phyloP scores from a whole-genome alignment of 2,113 vertebrate species.

The Trinectes maculatus region DNA sequence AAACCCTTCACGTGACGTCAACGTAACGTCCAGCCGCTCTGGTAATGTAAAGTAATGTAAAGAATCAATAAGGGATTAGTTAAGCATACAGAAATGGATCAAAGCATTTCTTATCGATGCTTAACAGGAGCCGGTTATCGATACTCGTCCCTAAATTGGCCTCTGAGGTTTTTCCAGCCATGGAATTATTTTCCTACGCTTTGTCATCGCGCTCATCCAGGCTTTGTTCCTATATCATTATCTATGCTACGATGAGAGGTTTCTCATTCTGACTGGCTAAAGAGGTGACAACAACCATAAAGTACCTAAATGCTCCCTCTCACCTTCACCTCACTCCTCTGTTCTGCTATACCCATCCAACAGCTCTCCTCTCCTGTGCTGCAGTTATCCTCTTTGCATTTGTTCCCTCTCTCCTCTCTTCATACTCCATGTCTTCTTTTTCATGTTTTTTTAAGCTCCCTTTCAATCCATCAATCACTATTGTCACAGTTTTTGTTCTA shows the following conservation, averaged over 20 bases:
- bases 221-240: slow-evolving; percentile 55
- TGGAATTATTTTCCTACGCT: too few species aligned
- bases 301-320: slow-evolving; percentile 47
- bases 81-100: too few species aligned
- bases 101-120: too few species aligned
- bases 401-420: slow-evolving; percentile 22
- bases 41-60: too few species aligned
- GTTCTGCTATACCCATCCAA: background rate
- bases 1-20: too few species aligned
- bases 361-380: slow-evolving; percentile 11
- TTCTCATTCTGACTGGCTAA: slow-evolving; percentile 57
- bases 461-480: slow-evolving; percentile 1
- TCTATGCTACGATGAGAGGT: slow-evolving; percentile 44
- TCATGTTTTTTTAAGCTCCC: slow-evolving; percentile 21
- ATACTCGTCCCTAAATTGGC: too few species aligned
- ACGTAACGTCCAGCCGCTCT: too few species aligned
- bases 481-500: background rate
- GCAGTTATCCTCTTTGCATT: slow-evolving; percentile 2
- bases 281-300: slow-evolving; percentile 45
- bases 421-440: background rate
- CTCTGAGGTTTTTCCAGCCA: too few species aligned
- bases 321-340: slow-evolving; percentile 23
- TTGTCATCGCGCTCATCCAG: slow-evolving; percentile 47
- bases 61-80: too few species aligned
- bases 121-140: too few species aligned